Conservation (phyloP, 2,797 vertebrate genomes). For the Siniperca undulata region DNA sequence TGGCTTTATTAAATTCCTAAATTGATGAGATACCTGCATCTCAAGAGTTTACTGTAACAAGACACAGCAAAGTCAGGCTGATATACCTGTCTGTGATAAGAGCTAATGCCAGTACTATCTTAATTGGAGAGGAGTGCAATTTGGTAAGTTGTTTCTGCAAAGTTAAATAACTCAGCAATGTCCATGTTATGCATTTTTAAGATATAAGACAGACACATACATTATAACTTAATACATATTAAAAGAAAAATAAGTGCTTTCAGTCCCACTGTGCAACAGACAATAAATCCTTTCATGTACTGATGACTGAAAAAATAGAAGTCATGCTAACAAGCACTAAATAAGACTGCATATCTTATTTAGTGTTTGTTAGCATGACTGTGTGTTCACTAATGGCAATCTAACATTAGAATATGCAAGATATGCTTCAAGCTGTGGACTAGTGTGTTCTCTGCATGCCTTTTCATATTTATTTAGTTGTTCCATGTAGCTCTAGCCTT, state of each 20-base stretch:
- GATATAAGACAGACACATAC: neutral
- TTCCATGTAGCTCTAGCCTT: neutral
- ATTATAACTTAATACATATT: neutral
- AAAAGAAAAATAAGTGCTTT: neutral
- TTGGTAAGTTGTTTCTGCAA: conserved; percentile 36
- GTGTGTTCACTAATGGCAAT: conserved; percentile 9
- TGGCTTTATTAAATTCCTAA: conserved; percentile 44
- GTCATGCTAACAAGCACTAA: neutral
- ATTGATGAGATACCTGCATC: conserved; percentile 56
- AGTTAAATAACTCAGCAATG: conserved; percentile 32
- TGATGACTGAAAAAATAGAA: neutral
- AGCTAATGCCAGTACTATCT: conserved; percentile 45
- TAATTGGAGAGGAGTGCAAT: conserved; percentile 54
- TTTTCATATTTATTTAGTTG: conserved; percentile 2
- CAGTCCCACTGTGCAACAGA: neutral
- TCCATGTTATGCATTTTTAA: neutral
- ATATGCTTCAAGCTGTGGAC: conserved; percentile 2
- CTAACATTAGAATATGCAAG: neutral
- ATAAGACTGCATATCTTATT: neutral
- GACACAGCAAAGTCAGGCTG: conserved; percentile 26
- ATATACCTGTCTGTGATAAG: conserved; percentile 54
- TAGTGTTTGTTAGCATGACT: too few species aligned
- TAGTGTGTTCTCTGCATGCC: neutral
- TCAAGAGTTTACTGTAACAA: conserved; percentile 48
- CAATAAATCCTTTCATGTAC: neutral